Base-by-base conservation (phyloP, 2,888 invertebrate species). In the Drosophila meridionalis region DNA sequence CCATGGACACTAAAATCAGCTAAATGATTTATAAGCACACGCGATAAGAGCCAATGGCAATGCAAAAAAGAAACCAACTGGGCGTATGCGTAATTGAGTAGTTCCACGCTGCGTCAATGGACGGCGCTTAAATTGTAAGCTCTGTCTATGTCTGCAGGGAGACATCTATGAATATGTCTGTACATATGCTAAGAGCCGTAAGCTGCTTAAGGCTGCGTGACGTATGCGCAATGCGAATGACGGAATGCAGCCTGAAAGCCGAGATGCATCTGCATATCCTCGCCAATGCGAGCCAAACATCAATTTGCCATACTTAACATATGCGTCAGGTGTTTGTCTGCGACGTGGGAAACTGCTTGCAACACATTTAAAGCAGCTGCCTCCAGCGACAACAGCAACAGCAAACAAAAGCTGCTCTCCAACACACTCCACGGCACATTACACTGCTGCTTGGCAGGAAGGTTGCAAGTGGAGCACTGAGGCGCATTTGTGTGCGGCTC, bases 381-480 rank as follows among this genome's bases (percentile, higher is more conserved):
- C 58, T 61, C 45, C 36, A 28, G 57, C 28, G 43, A 14, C 26
- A 38, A 45, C 36, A 58, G n/a, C 42, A n/a, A 50, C 36, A 52
- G 4, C 32, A 32, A 64, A 83, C 69, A 79, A 73, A 69, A 63
- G 63, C 72, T 59, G 58, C 66, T 71, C 70, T 63, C 32, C 32
- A 48, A 71, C 73, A 82, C 79, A 89, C 89, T 87, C 81, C 58
- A 81, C 75, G 67, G 77, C 79, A 75, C 85, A 89, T 89, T 84
- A 89, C 83, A 82, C 81, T 81, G 73, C 72, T 58, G 62, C 48
- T 34, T 32, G 30, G 42, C 26, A 47, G 5, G 53, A 40, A n/a
- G 20, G 32, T 14, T 38, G 34, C 20, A 14, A 53, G 59, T 14
- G 32, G 14, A 45, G 20, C 52, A 28, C 38, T n/a, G 12, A 28